phyloP scores from a whole-genome alignment of 2,113 vertebrate genomes.

The Pseudopodoces humilis region DNA sequence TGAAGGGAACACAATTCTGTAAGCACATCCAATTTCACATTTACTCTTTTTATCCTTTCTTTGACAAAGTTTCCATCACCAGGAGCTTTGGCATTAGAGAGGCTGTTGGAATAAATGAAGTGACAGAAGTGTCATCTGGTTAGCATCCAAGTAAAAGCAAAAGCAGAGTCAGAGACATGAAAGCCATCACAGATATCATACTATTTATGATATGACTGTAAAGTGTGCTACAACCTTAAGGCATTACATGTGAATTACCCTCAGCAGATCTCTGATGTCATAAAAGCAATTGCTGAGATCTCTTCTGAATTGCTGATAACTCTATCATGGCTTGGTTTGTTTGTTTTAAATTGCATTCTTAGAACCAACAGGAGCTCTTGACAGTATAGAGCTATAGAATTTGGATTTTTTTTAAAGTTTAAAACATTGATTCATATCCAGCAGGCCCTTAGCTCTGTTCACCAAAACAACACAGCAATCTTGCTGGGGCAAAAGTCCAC shows the following conservation, averaged over 20 bases:
- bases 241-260: conserved; percentile 28
- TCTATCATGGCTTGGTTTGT: neutral
- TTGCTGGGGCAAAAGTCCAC: neutral
- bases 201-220: conserved; percentile 45
- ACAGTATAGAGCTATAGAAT: neutral
- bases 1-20: neutral
- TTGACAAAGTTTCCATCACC: neutral
- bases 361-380: neutral
- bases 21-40: neutral
- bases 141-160: conserved; percentile 14
- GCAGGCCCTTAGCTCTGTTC: neutral
- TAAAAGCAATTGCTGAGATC: conserved; percentile 11
- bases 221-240: neutral
- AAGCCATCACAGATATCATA: conserved; percentile 11
- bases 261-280: neutral
- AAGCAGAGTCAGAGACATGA: conserved; percentile 32
- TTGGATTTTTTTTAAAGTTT: neutral
- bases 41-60: neutral
- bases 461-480: neutral
- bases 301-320: conserved; percentile 16
- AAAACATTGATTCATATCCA: neutral
- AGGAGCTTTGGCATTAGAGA: neutral
- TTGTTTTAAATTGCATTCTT: conserved; percentile 16
- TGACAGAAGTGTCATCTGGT: conserved; percentile 8
- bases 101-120: neutral